Conservation (phyloP, 2,797 vertebrate species). For the Eulemur mongoz region DNA sequence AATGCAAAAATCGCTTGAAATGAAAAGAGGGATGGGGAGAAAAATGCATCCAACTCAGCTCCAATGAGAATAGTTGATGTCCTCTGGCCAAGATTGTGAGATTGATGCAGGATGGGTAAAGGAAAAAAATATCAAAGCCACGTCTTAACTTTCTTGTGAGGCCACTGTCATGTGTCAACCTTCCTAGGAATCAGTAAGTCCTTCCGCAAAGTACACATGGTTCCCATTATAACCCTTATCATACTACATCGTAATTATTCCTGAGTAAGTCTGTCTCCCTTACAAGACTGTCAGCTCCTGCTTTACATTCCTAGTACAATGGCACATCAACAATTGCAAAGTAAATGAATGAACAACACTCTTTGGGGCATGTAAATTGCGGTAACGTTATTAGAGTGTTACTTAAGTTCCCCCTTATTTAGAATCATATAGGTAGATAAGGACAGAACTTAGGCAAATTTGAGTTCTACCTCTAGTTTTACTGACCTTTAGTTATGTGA, state of each 20-base stretch:
- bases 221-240: not conserved
- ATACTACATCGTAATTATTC: not conserved
- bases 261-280: not conserved
- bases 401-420: not conserved
- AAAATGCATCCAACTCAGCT: not conserved
- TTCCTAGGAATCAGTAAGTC: not conserved
- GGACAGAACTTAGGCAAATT: not conserved
- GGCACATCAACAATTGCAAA: not conserved
- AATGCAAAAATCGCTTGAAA: not conserved
- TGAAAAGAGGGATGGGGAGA: not conserved
- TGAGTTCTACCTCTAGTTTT: not conserved
- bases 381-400: not conserved
- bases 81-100: not conserved
- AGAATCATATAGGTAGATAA: not conserved
- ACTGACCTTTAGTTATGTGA: not conserved
- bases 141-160: not conserved
- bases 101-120: not conserved
- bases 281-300: not conserved
- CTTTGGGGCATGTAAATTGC: not conserved
- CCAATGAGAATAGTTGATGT: not conserved
- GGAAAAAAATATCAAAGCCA: conserved; percentile 35
- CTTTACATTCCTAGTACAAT: not conserved
- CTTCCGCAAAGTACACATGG: not conserved
- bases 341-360: not conserved
- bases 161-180: not conserved